Percentiles rank a stretch among this genome's conserved stretches.
Conservation (phyloP, 2,113 vertebrate species). For the Lamprotornis superbus region DNA sequence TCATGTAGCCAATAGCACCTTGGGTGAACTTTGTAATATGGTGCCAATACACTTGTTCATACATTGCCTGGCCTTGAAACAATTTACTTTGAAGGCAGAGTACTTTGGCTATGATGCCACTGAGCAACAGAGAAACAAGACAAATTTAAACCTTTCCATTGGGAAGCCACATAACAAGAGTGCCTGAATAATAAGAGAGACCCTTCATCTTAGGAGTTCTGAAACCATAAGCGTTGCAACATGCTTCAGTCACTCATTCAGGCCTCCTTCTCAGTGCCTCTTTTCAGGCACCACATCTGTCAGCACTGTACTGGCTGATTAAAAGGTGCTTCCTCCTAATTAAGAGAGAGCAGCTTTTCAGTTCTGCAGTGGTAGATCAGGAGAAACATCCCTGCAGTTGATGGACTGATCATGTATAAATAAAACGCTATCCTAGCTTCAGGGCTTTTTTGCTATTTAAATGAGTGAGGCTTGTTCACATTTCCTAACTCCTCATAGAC, state of each 20-base stretch:
- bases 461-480: neutral
- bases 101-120: fast-evolving
- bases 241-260: neutral
- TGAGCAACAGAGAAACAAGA: neutral
- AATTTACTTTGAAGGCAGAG: neutral
- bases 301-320: conserved; percentile 5
- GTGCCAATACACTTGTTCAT: neutral
- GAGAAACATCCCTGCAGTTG: neutral
- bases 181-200: neutral
- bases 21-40: neutral
- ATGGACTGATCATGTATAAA: neutral
- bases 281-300: conserved; percentile 12
- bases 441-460: neutral
- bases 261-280: neutral
- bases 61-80: neutral
- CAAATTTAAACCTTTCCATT: neutral
- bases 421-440: neutral
- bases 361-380: neutral
- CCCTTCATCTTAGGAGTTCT: neutral
- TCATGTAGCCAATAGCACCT: neutral
- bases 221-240: neutral
- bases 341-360: neutral
- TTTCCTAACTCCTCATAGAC: neutral
- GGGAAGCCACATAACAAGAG: neutral
- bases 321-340: conserved; percentile 29